Conservation (phyloP, 2,113 vertebrate genomes). For the Glaucidium brasilianum region DNA sequence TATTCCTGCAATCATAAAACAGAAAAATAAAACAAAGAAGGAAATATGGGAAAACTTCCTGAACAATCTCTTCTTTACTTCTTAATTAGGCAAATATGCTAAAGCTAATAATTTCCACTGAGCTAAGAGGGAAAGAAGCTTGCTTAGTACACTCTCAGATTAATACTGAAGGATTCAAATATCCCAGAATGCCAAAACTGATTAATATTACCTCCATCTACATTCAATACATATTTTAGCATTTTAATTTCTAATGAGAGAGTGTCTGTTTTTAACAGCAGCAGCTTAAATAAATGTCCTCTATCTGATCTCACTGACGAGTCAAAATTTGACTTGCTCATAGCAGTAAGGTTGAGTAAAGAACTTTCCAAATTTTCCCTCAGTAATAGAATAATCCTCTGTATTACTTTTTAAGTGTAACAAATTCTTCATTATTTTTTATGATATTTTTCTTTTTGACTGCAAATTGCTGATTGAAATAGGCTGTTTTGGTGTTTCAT, state of each 20-base stretch:
- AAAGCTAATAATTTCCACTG: not conserved
- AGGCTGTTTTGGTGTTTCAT: rapidly evolving
- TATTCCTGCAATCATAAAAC: rapidly evolving
- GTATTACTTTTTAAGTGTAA: not conserved
- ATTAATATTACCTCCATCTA: rapidly evolving
- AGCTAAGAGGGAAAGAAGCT: not conserved
- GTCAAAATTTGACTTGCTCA: not conserved
- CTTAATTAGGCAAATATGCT: not conserved
- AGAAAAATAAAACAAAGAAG: not conserved
- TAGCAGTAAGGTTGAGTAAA: not conserved
- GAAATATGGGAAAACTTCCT: not conserved
- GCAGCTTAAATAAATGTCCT: not conserved
- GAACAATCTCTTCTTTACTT: not conserved
- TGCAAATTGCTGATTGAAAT: not conserved
- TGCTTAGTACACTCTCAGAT: not conserved
- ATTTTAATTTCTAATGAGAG: not conserved
- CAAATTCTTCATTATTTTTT: not conserved
- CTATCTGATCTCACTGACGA: not conserved
- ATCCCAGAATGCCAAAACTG: not conserved
- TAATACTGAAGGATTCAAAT: not conserved
- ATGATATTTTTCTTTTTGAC: not conserved
- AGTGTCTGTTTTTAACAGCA: not conserved
- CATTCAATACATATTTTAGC: not conserved
- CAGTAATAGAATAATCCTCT: not conserved
- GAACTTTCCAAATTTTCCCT: not conserved